Evolutionary conservation across 2,888 invertebrate genomes (phyloP), one percentile per base, ranked within the genome.

Genomic region (Himalopsyche kuldschensis): DNA sequence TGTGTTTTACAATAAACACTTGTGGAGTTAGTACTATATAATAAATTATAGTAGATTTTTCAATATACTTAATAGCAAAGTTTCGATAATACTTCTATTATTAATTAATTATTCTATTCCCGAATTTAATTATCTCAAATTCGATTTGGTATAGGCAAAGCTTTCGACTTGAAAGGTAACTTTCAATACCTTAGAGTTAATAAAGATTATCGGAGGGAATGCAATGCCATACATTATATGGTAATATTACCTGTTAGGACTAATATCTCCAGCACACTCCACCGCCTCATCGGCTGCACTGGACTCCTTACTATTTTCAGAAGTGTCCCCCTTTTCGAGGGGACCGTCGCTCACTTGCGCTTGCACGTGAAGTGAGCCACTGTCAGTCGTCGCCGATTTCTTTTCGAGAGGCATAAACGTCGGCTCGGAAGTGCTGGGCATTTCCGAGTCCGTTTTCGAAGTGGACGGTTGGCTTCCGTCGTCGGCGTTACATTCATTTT

Each of bases 371-470:
- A 63, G 63, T 8, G 63, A 63, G 4, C 27, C 69, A 11, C 27
- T 27, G 10, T 69, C 77, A 24, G 24, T 82, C 30, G 78, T 10
- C n/a, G 47, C 76, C 4, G 79, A 75, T 47, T 81, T 80, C 17
- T 82, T 17, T 75, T 81, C 35, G 83, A 85, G 75, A 84, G 84
- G 20, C 86, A 20, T 76, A 8, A 63, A 81, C 17, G 35, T 10
- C 20, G 76, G 20, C 76, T 47, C 78, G 15, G 80, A 87, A 31
- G 87, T 87, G 47, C 87, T 86, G 76, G 87, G 87, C n/a, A 83
- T 86, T 63, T 89, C 88, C 84, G 90, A 89, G 47, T 79, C 87
- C 48, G 87, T 81, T 88, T 80, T 2, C 31, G 35, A 47, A 75
- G 5, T 55, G 85, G 77, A 63, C 79, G 75, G 46, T 82, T 20